Evolutionary conservation across 2,797 vertebrate species (phyloP).

Genomic region (Cyclura pinguis): DNA sequence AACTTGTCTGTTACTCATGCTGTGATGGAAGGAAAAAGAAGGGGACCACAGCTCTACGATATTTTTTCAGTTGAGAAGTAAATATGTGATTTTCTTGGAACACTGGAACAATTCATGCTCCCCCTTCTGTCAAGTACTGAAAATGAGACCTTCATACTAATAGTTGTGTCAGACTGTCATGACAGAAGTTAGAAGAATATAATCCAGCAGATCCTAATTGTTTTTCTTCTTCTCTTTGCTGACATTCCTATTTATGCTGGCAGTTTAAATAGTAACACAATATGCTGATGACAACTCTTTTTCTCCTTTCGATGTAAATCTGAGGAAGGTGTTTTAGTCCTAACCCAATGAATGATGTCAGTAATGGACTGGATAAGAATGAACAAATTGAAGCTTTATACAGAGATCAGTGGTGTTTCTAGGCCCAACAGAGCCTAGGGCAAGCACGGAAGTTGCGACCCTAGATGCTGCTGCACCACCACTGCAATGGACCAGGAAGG

Average conservation of each 20-base stretch:
- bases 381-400: too few species aligned
- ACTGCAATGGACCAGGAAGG: too few species aligned
- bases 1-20: not conserved
- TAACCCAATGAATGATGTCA: too few species aligned
- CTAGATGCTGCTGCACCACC: too few species aligned
- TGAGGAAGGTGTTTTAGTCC: too few species aligned
- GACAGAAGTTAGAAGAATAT: not conserved
- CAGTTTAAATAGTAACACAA: too few species aligned
- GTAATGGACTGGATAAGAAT: too few species aligned
- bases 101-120: not conserved
- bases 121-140: not conserved
- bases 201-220: not conserved
- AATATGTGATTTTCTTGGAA: not conserved
- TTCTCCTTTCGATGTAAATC: too few species aligned
- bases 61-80: not conserved
- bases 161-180: not conserved
- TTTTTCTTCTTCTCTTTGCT: not conserved
- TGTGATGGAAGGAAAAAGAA: not conserved
- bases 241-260: not conserved
- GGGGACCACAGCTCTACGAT: not conserved
- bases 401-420: too few species aligned
- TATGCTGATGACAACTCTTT: too few species aligned
- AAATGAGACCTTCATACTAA: not conserved
- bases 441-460: too few species aligned
- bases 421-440: too few species aligned